phyloP scores from a whole-genome alignment of 1,140 invertebrate genomes.

The Zaprionus ghesquierei region DNA sequence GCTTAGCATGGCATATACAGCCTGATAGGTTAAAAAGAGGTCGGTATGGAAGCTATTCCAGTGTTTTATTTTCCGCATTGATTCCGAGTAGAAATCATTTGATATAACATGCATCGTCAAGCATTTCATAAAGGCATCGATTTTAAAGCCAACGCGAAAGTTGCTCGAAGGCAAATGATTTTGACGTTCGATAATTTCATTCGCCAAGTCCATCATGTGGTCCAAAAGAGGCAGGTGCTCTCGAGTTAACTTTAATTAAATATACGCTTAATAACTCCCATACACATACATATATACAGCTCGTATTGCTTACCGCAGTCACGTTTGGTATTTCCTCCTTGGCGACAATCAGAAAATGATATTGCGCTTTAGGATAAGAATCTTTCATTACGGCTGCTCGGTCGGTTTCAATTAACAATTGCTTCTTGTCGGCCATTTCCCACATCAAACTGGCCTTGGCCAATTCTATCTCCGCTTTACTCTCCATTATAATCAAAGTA shows the following conservation, averaged over 20 bases:
- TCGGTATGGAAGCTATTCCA: slow-evolving; percentile 67
- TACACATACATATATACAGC: background rate
- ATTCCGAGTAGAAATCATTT: slow-evolving; percentile 52
- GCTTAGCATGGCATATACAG: slow-evolving; percentile 32
- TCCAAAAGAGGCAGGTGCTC: slow-evolving; percentile 57
- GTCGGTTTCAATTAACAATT: slow-evolving; percentile 48
- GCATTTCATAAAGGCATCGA: slow-evolving; percentile 38
- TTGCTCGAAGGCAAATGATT: slow-evolving; percentile 25
- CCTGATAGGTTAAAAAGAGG: slow-evolving; percentile 49
- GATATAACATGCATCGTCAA: slow-evolving; percentile 60
- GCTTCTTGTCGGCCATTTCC: slow-evolving; percentile 1
- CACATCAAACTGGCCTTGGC: background rate
- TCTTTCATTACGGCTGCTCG: slow-evolving; percentile 46
- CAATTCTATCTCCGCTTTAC: background rate
- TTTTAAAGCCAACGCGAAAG: slow-evolving; percentile 62
- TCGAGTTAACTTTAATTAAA: slow-evolving; percentile 32
- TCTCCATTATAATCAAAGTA: background rate
- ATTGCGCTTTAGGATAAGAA: slow-evolving; percentile 58
- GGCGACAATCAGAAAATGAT: slow-evolving; percentile 52
- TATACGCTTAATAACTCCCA: background rate
- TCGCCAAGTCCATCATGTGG: slow-evolving; percentile 59
- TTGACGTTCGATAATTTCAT: slow-evolving; percentile 51
- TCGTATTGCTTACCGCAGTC: slow-evolving; percentile 37
- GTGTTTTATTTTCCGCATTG: slow-evolving; percentile 31
- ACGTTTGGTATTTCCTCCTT: slow-evolving; percentile 45